Evolutionary conservation across 92 coral and sea anemone species (phyloP), one percentile per base, ranked within the genome.

Genomic region (Zoanthus sansibaricus): DNA sequence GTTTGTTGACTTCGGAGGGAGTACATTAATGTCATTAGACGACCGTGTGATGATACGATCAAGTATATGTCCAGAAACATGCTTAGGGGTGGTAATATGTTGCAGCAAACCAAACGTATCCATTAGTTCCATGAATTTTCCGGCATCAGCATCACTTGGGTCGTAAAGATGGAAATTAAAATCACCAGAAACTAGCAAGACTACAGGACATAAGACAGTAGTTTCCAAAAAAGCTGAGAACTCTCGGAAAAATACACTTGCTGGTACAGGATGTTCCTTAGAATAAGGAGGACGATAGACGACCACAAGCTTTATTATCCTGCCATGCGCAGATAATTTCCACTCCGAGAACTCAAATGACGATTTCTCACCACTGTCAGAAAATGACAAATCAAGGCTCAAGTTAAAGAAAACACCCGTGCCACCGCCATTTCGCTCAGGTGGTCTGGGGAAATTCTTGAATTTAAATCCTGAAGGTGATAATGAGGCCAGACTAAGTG

Each of bases 261-360:
- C 55, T 18, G 89, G 54, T 32, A 75, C 91, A 8, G 84, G 87
- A 58, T 88, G 88, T n/a, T n/a, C 72, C 37, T 86, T 64, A 11
- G 83, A 88, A 68, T 72, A 88, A 21, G 88, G 91, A 49, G 88
- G 20, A 16, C 91, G 25, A 55, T 88, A 88, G 32, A 88, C 79
- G 12, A 88, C 72, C 32, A 88, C 79, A 48, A 88, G 49, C 20
- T 67, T 67, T 20, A 67, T 25, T 67, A 67, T 67, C 72, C 72
- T 67, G 72, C 72, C 88, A 49, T 67, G 37, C 44, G 56, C 47
- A 33, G 68, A 44, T 37, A 82, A 33, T 61, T 42, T 56, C 83
- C 58, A 75, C 37, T 89, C 77, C 47, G 88, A 83, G 61, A 72
- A 76, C 54, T 89, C 91, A 73, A 88, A 83, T 9, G 92, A 87